phyloP scores from a whole-genome alignment of 1,140 invertebrate genomes.

The Drosophila yakuba region DNA sequence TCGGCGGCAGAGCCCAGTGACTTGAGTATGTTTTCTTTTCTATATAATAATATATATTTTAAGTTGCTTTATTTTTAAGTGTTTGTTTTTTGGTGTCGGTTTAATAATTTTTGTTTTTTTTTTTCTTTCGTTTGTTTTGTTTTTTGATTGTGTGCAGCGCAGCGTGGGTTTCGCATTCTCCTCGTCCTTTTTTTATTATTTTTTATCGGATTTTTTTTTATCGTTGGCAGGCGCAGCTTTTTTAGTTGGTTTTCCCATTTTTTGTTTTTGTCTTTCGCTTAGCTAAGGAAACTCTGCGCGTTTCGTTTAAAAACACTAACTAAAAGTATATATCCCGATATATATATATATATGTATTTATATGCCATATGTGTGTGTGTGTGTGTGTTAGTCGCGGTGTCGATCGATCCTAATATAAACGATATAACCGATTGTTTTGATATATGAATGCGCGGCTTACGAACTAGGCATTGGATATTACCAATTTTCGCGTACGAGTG shows the following conservation, averaged over 20 bases:
- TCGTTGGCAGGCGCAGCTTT: constrained; percentile 43
- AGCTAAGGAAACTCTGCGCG: constrained; percentile 60
- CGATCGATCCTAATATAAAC: constrained; percentile 33
- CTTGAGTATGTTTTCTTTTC: constrained; percentile 51
- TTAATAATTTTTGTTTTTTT: constrained; percentile 42
- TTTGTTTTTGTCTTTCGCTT: constrained; percentile 38
- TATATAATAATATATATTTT: constrained; percentile 56
- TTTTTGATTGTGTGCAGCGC: constrained; percentile 63
- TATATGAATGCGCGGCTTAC: constrained; percentile 35
- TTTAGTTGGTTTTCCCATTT: constrained; percentile 17
- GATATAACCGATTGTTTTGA: constrained; percentile 36
- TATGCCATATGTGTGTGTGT: constrained; percentile 16
- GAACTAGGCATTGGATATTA: constrained; percentile 49
- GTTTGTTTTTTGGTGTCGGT: constrained; percentile 55
- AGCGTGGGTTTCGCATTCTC: constrained; percentile 29
- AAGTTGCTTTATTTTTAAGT: constrained; percentile 32
- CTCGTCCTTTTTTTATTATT: background rate
- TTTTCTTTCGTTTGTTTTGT: constrained; percentile 43
- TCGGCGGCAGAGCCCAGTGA: constrained; percentile 61
- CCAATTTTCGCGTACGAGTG: constrained; percentile 24
- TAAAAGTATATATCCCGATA: constrained; percentile 40
- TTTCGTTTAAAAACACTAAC: constrained; percentile 58
- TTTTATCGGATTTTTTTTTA: constrained; percentile 12
- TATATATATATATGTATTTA: constrained; percentile 35
- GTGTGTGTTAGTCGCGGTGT: constrained; percentile 1